A percentile compares a stretch with the other conserved stretches of the same genome.
Conservation (phyloP, 2,113 vertebrate genomes). For the Petrocephalus zakoni region DNA sequence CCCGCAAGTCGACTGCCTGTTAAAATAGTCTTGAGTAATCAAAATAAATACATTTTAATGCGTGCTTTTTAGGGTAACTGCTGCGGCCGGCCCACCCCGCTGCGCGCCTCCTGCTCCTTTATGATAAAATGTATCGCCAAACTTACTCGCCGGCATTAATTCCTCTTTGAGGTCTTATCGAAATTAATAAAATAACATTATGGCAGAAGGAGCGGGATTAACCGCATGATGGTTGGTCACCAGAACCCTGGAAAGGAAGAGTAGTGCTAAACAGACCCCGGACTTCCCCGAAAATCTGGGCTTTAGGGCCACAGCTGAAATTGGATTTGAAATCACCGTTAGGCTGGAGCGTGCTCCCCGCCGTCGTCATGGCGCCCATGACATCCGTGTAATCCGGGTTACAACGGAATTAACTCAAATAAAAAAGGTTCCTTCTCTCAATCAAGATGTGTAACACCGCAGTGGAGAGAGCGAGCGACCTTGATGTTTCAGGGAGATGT, state of each 20-base stretch:
- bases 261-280: not conserved
- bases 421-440: not conserved
- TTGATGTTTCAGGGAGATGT: not conserved
- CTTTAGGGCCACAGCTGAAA: not conserved
- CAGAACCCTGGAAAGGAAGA: not conserved
- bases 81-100: not conserved
- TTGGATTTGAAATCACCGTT: slow-evolving; percentile 4
- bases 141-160: not conserved
- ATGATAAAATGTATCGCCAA: slow-evolving; percentile 2
- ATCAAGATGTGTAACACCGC: not conserved
- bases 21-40: not conserved
- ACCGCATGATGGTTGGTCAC: not conserved
- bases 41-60: slow-evolving; percentile 15
- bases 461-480: not conserved
- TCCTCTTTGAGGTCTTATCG: not conserved
- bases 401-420: slow-evolving; percentile 2
- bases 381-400: not conserved
- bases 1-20: not conserved
- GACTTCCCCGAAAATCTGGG: not conserved
- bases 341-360: not conserved
- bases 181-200: not conserved
- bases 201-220: slow-evolving; percentile 1
- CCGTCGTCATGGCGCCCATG: not conserved
- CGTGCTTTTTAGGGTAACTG: not conserved
- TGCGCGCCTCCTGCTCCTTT: not conserved